Evolutionary conservation across 2,888 invertebrate species (phyloP), one percentile per base, ranked within the genome.

Genomic region (Eretmocerus hayati): DNA sequence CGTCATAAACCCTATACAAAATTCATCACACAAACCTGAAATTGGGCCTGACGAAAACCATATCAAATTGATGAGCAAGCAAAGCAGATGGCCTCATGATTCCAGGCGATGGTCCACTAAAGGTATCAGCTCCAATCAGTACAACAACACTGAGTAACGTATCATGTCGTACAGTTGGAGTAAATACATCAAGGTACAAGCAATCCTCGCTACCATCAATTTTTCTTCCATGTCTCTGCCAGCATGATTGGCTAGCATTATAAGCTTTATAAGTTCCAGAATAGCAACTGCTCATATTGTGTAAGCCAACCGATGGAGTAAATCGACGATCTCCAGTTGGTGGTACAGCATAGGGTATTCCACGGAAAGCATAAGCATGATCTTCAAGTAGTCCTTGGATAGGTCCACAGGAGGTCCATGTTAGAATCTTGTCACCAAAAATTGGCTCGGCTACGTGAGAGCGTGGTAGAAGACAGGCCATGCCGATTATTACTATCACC

Each of bases 31-130:
- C 85, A 51, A 85, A 72, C 60, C 92, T 80, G 72, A 91, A 91
- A 64, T 91, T 90, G 4, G 91, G 90, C 53, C 87, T 78, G 2
- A 93, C 91, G 65, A 89, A 88, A 6, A 93, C 83, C 2, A 90
- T 84, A 65, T 90, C 87, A 51, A 85, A 81, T 3, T 84, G 81
- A 39, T 83, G 79, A 0, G 90, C 84, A 54, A 90, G 81, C 35
- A 84, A 75, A 0, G 88, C 81, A 0, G 87, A 87, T 0, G 91
- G 90, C 56, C 84, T 79, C 59, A 79, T 73, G 52, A 77, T 77
- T 4, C 85, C 84, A 1, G 88, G 85, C 6, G 86, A 81, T 1
- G 85, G 87, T 1, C 89, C 88, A 19, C 81, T 81, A n/a, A 90
- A 72, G 0, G 84, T 81, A 49, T 88, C 87, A 1, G 88, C 84